These are phyloP conservation scores for Poeciliopsis prolifica DNA, from an alignment of 2,113 vertebrate species.

Conservation along the genomic window DNA sequence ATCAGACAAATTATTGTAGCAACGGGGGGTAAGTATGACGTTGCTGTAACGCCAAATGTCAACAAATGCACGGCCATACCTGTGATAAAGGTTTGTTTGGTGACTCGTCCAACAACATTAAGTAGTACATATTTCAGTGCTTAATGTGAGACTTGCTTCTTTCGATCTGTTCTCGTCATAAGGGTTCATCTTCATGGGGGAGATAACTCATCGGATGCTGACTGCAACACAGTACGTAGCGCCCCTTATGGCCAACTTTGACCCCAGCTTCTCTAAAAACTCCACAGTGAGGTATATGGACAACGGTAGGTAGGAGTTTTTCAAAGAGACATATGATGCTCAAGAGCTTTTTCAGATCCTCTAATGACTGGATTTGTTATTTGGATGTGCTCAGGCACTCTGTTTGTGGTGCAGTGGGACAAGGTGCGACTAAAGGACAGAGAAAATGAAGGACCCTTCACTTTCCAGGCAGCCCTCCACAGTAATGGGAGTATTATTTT, in stretches of 20 bases:
- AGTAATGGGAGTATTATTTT: constrained; percentile 87
- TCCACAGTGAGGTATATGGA: constrained; percentile 91
- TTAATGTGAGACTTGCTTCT: neutral
- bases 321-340: neutral
- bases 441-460: constrained; percentile 85
- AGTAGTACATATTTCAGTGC: neutral
- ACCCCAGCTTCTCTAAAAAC: constrained; percentile 90
- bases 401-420: constrained; percentile 92
- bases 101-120: neutral
- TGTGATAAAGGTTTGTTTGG: neutral
- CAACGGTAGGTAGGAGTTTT: constrained; percentile 84
- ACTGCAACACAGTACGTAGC: constrained; percentile 95
- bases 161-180: neutral
- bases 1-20: constrained; percentile 93
- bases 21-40: constrained; percentile 85
- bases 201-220: constrained; percentile 93
- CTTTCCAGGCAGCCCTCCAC: constrained; percentile 88
- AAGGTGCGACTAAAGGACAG: constrained; percentile 86
- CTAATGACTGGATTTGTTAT: constrained; percentile 4
- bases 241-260: constrained; percentile 98
- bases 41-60: neutral
- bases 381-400: constrained; percentile 78
- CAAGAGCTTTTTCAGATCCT: neutral
- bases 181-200: constrained; percentile 96
- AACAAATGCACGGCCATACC: neutral